Evolutionary conservation across 2,797 vertebrate genomes (phyloP), one percentile per base, ranked within the genome.

Genomic region (Danio kyathit): DNA sequence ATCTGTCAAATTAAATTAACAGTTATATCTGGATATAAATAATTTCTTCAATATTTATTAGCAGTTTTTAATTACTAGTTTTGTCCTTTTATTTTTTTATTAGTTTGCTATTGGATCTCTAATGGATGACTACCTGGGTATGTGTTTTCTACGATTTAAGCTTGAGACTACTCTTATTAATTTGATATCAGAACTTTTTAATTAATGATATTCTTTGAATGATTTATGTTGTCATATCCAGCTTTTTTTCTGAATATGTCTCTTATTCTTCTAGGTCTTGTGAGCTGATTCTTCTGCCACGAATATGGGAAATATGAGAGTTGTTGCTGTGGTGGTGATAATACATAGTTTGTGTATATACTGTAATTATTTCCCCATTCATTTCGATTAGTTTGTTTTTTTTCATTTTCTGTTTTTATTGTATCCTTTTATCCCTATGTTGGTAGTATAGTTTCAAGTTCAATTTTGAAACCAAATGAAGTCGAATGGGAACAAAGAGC

Each of bases 101-200:
- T 89, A 98, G 97, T 98, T 98, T 90, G 97, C 97, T 5, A 98
- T 98, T n/a, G 97, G 97, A 60, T 98, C 97, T 49, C 91, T 98
- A 59, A 98, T 98, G 97, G 97, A 98, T 8, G 97, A 98, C 84
- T 98, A 97, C 85, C 89, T 98, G 74, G 97, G 97, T 98, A 84
- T 93, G 95, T 92, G 10, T 48, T 85, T 82, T 6, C 38, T 16
- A 17, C n/a, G 12, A 21, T 48, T 29, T 29, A 29, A 29, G 29
- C 29, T 29, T 29, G 29, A 29, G 29, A 29, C 29, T 29, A 1
- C 29, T 1, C 29, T 54, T 70, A 12, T 17, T 40, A 7, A 51
- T 70, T 51, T 63, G 29, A 29, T 29, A 29, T 1, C 29, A 29
- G 29, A 41, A 59, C 21, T 9, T 70, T n/a, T 43, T 14, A 41